These are phyloP conservation scores for Achatina immaculata DNA, from an alignment of 1,140 invertebrate species.

Conservation along the genomic window DNA sequence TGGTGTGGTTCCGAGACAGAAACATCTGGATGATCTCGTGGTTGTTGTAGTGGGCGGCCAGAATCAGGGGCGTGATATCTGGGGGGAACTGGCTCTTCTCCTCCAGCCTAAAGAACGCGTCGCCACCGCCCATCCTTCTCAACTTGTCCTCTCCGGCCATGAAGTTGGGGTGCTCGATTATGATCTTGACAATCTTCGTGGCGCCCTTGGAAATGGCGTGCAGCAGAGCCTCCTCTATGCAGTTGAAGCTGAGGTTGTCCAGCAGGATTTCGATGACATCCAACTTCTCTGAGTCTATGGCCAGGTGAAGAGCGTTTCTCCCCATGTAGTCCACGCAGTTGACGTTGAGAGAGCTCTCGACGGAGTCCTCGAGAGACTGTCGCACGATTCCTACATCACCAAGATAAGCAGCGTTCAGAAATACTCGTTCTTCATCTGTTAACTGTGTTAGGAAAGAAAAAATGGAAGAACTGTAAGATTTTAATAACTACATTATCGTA, in stretches of 20 bases:
- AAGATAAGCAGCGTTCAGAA: conserved; percentile 69
- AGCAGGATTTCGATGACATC: conserved; percentile 67
- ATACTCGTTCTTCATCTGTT: conserved; percentile 70
- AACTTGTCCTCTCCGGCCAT: conserved; percentile 69
- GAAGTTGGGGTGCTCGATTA: conserved; percentile 69
- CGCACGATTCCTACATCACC: conserved; percentile 68
- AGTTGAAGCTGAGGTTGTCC: conserved; percentile 65
- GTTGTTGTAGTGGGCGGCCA: conserved; percentile 70
- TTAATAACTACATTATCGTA: no score
- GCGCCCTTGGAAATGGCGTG: conserved; percentile 70
- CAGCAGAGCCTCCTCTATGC: conserved; percentile 70
- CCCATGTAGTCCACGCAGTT: conserved; percentile 70
- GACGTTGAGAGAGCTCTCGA: conserved; percentile 60
- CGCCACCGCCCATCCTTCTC: conserved; percentile 61
- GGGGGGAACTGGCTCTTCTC: conserved; percentile 68
- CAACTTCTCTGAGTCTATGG: conserved; percentile 69
- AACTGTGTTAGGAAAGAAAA: conserved; percentile 54
- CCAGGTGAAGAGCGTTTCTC: conserved; percentile 66
- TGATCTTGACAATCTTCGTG: conserved; percentile 69
- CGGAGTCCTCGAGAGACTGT: conserved; percentile 63
- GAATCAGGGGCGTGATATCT: conserved; percentile 70
- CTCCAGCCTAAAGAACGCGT: conserved; percentile 65
- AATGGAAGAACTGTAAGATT: conserved; percentile 1
- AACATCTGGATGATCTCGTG: conserved; percentile 72
- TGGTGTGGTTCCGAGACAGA: conserved; percentile 68